Evolutionary conservation across 2,888 invertebrate species (phyloP).

Genomic region (Geotrupes spiniger): DNA sequence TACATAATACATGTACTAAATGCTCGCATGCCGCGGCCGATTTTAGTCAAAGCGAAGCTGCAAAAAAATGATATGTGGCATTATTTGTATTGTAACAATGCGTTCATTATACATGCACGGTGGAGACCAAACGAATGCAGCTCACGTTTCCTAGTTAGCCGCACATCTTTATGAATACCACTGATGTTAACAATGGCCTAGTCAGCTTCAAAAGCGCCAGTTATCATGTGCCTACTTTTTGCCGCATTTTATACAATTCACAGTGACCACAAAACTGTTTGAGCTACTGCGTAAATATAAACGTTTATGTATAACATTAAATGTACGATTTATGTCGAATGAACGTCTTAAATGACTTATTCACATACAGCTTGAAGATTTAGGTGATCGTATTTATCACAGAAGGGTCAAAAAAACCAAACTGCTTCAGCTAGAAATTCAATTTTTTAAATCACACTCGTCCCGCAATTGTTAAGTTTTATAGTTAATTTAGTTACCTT

Average conservation of each 20-base stretch:
- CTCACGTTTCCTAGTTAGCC: slow-evolving; percentile 45
- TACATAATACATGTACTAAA: slow-evolving; percentile 24
- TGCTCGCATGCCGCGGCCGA: slow-evolving; percentile 12
- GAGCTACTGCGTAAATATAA: no score
- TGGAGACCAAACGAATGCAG: slow-evolving; percentile 37
- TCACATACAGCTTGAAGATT: no score
- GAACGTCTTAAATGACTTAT: no score
- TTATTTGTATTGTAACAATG: slow-evolving; percentile 48
- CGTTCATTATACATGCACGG: slow-evolving; percentile 43
- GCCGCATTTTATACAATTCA: slow-evolving; percentile 31
- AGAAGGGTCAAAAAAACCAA: no score
- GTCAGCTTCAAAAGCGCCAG: slow-evolving; percentile 42
- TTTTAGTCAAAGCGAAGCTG: slow-evolving; percentile 15
- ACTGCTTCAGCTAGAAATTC: no score
- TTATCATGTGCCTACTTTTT: slow-evolving; percentile 41
- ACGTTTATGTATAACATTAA: no score
- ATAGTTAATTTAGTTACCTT: no score
- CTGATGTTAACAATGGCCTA: slow-evolving; percentile 45
- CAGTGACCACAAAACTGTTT: slow-evolving; percentile 29
- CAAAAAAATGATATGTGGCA: slow-evolving; percentile 44
- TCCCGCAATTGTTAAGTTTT: no score
- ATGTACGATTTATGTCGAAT: no score
- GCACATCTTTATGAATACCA: slow-evolving; percentile 45
- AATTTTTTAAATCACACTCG: no score
- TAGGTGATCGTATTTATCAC: no score